Evolutionary conservation across 1,140 invertebrate genomes (phyloP).

Genomic region (Anthonomus grandis): DNA sequence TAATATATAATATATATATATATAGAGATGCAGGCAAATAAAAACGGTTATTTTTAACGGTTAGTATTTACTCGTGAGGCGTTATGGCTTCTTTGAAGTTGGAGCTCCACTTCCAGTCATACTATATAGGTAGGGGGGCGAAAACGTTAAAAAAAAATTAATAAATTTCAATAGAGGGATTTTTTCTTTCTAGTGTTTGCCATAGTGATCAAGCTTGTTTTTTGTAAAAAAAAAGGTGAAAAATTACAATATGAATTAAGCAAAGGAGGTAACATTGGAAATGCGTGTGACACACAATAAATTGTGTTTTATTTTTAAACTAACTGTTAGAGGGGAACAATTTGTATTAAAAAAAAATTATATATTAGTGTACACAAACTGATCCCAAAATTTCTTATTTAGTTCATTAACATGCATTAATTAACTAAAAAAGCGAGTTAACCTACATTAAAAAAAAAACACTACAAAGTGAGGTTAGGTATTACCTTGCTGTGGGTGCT

Average conservation of each 20-base stretch:
- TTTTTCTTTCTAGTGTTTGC: not conserved
- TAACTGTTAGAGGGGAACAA: no score
- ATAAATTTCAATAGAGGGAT: not conserved
- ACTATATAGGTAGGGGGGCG: slow-evolving; percentile 63
- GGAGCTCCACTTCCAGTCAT: slow-evolving; percentile 90
- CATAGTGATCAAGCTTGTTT: not conserved
- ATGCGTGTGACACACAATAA: slow-evolving; percentile 43
- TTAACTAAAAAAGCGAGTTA: no score
- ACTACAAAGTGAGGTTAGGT: slow-evolving; percentile 8
- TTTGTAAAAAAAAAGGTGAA: not conserved
- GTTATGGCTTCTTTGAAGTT: slow-evolving; percentile 92
- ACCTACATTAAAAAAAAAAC: not conserved
- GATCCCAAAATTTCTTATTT: no score
- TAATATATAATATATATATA: slow-evolving; percentile 26
- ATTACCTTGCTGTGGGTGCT: slow-evolving; percentile 66
- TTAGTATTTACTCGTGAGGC: slow-evolving; percentile 49
- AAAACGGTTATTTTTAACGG: slow-evolving; percentile 41
- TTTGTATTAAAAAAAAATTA: no score
- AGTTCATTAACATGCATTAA: no score
- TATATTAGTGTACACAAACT: no score
- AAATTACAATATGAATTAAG: not conserved
- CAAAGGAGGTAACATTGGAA: slow-evolving; percentile 49
- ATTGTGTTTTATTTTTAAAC: no score
- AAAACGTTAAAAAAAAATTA: slow-evolving; percentile 52
- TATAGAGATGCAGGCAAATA: slow-evolving; percentile 46